phyloP scores from a whole-genome alignment of 2,113 vertebrate genomes.

The Dasyprocta punctata region DNA sequence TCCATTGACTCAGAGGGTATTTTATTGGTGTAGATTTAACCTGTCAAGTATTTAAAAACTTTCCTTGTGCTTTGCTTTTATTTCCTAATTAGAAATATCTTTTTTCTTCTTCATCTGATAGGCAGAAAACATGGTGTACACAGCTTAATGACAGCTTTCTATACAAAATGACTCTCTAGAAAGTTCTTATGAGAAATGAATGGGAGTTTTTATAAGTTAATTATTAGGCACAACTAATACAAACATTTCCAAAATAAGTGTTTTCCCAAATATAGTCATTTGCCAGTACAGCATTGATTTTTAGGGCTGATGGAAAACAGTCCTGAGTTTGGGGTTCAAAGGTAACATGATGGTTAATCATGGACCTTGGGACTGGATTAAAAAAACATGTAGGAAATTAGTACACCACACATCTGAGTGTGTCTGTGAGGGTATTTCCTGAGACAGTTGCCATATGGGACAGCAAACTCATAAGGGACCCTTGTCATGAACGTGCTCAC shows the following conservation, averaged over 20 bases:
- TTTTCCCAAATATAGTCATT: not conserved
- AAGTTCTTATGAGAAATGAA: not conserved
- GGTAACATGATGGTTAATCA: not conserved
- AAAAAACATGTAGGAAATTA: not conserved
- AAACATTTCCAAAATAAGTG: constrained; percentile 26
- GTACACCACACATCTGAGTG: not conserved
- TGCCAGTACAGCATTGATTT: not conserved
- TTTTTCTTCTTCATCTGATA: not conserved
- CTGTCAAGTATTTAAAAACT: not conserved
- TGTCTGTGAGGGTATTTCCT: not conserved
- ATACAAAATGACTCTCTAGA: not conserved
- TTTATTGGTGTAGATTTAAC: not conserved
- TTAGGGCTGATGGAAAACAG: not conserved
- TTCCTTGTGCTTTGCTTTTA: not conserved
- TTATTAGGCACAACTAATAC: not conserved
- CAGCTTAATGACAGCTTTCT: not conserved
- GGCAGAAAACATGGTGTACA: not conserved
- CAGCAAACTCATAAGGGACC: not conserved
- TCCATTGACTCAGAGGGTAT: not conserved
- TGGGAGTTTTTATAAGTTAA: not conserved
- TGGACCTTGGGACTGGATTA: not conserved
- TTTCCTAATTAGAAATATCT: not conserved
- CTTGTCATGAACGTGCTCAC: not conserved
- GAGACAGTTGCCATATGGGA: not conserved
- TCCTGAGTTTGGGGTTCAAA: not conserved